Base-by-base conservation (phyloP, 2,888 invertebrate species). In the Drosophila subquinaria region DNA sequence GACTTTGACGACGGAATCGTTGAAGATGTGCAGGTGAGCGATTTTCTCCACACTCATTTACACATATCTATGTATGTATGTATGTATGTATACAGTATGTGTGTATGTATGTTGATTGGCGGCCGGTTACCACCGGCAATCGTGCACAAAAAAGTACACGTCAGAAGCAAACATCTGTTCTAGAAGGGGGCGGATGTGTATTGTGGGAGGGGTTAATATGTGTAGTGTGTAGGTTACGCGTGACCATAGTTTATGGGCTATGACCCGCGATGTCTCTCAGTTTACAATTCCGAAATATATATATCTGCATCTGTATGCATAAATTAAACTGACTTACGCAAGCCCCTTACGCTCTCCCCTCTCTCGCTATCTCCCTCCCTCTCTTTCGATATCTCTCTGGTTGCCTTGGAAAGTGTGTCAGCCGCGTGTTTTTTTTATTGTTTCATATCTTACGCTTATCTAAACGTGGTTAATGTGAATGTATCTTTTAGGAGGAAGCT, bases 1-100 rank as follows among this genome's bases (percentile, higher is more conserved):
- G 90, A 88, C 53, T 89, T 88, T 45, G 88, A 88, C 42, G 92
- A 92, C 59, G 92, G 89, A n/a, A 45, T 81, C 36, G 91, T 91
- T 27, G 91, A 91, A 73, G 90, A 91, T 76, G 80, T 90, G 23
- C 88, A 86, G 84, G 91, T 91, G 68, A 91, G 89, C 15, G 45
- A 15, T 53, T 33, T 51, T 30, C 27, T 27, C 10, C 15, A 40
- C 15, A 40, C 2, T 47, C 45, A 53, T 20, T 15, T 17, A 64
- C 45, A 17, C 47, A 10, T 17, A 11, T 20, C 51, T 45, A n/a
- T 27, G 9, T 48, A 30, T 36, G 38, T 15, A 42, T 35, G 42
- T 45, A n/a, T 27, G 9, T 48, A 30, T 36, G 38, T 15, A 42
- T 35, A 50, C n/a, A 20, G 23, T 15, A 20, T 11, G 33, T 50